Conservation (phyloP, 2,888 invertebrate species). For the Saturnia pavonia region DNA sequence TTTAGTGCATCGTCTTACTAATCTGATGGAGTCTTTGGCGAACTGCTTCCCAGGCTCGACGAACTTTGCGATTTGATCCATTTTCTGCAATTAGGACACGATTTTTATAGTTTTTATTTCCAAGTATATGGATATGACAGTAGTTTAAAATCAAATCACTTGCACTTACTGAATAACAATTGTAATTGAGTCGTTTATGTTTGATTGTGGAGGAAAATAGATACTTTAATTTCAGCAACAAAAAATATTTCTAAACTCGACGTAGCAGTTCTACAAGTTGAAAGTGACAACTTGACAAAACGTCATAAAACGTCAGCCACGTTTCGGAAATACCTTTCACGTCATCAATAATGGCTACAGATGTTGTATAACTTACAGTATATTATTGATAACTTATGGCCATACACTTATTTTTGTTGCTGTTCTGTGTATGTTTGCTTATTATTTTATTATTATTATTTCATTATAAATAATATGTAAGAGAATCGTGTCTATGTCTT, state of each 20-base stretch:
- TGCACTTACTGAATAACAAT: slow-evolving; percentile 1
- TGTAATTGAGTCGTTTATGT: not conserved
- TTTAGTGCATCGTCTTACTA: slow-evolving; percentile 99
- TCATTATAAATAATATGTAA: too few species aligned
- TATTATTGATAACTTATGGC: not conserved
- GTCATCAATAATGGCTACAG: slow-evolving; percentile 52
- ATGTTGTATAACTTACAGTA: too few species aligned
- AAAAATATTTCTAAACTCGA: not conserved
- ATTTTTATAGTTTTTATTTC: not conserved
- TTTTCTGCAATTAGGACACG: slow-evolving; percentile 75
- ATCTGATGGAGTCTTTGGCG: slow-evolving; percentile 98
- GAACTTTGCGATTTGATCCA: slow-evolving; percentile 98
- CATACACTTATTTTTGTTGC: not conserved
- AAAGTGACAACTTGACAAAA: slow-evolving; percentile 33
- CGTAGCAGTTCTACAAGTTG: not conserved
- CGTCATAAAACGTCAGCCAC: slow-evolving; percentile 74
- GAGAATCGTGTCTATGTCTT: too few species aligned
- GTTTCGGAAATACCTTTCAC: slow-evolving; percentile 68
- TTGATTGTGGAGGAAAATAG: not conserved
- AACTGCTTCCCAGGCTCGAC: slow-evolving; percentile 98
- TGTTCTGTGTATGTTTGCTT: too few species aligned
- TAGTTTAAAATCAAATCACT: not conserved
- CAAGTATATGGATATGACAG: not conserved
- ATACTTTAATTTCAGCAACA: not conserved
- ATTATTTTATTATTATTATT: too few species aligned